Conservation (phyloP, 1,140 invertebrate species). For the Piezodorus guildinii region DNA sequence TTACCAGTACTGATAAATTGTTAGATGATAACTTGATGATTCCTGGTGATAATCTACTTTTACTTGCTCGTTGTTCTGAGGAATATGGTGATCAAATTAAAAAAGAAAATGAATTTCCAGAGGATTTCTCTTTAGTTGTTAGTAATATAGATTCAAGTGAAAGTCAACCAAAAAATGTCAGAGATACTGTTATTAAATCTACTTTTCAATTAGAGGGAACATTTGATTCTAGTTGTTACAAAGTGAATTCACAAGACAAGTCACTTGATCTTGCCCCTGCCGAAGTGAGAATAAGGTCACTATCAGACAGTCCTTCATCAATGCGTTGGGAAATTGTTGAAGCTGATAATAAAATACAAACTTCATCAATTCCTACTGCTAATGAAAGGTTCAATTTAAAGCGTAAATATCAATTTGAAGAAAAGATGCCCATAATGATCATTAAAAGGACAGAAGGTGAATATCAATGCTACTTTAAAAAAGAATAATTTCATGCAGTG, state of each 20-base stretch:
- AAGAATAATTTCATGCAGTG: background rate
- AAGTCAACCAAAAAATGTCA: background rate
- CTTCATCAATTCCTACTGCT: background rate
- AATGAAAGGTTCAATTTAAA: slow-evolving; percentile 7
- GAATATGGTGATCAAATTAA: slow-evolving; percentile 3
- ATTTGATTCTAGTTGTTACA: background rate
- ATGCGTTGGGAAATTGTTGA: slow-evolving; percentile 1
- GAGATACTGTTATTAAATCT: slow-evolving; percentile 9
- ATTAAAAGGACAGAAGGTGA: slow-evolving; percentile 2
- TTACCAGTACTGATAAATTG: background rate
- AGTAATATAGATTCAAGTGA: too few relatives aligned
- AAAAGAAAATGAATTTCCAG: too few relatives aligned
- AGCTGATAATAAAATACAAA: slow-evolving; percentile 9
- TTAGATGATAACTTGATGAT: background rate
- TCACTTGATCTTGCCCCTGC: slow-evolving; percentile 1
- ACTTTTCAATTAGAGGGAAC: background rate
- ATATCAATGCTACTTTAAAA: background rate
- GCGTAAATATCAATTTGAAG: slow-evolving; percentile 3
- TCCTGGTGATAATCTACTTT: background rate
- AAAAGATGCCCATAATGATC: slow-evolving; percentile 4
- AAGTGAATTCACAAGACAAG: background rate
- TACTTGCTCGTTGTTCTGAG: slow-evolving; percentile 7
- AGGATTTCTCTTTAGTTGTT: too few relatives aligned
- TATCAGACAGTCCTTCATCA: background rate
- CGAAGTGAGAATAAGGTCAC: background rate